A percentile compares a stretch with the other conserved stretches of the same genome.
Evolutionary conservation across 2,888 invertebrate species (phyloP).

Genomic region (Euzophera pinguis): DNA sequence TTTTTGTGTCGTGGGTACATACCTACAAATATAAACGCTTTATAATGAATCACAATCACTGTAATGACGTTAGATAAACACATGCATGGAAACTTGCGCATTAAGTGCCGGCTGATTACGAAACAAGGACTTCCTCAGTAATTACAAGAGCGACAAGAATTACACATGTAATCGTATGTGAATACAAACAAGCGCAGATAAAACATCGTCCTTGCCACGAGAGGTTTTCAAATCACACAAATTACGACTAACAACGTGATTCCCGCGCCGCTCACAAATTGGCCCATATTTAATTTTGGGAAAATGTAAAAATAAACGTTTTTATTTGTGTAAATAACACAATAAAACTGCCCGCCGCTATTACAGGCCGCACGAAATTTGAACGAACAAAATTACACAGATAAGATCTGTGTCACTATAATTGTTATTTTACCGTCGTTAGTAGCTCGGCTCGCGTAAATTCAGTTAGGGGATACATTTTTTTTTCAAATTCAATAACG

Average conservation of each 20-base stretch:
- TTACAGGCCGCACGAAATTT: conserved; percentile 62
- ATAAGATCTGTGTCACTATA: conserved; percentile 73
- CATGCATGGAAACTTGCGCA: conserved; percentile 48
- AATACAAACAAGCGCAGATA: conserved; percentile 40
- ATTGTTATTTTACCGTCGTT: conserved; percentile 76
- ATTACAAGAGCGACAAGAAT: conserved; percentile 63
- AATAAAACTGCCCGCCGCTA: conserved; percentile 68
- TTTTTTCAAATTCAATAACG: conserved; percentile 59
- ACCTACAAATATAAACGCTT: conserved; percentile 54
- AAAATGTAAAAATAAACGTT: conserved; percentile 80
- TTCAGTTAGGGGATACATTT: conserved; percentile 71
- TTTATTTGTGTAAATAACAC: conserved; percentile 81
- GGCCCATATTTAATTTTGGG: conserved; percentile 78
- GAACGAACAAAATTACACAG: conserved; percentile 67
- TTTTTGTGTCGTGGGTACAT: conserved; percentile 28
- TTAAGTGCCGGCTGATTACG: conserved; percentile 49
- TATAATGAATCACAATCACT: conserved; percentile 69
- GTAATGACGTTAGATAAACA: conserved; percentile 62
- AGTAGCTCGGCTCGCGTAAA: conserved; percentile 70
- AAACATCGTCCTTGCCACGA: conserved; percentile 29
- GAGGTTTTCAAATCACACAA: conserved; percentile 45
- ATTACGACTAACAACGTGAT: conserved; percentile 65
- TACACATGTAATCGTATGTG: conserved; percentile 61
- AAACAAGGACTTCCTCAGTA: conserved; percentile 68
- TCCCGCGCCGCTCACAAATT: conserved; percentile 59